Base-by-base conservation (phyloP, 2,888 invertebrate genomes). In the Pterostichus madidus region DNA sequence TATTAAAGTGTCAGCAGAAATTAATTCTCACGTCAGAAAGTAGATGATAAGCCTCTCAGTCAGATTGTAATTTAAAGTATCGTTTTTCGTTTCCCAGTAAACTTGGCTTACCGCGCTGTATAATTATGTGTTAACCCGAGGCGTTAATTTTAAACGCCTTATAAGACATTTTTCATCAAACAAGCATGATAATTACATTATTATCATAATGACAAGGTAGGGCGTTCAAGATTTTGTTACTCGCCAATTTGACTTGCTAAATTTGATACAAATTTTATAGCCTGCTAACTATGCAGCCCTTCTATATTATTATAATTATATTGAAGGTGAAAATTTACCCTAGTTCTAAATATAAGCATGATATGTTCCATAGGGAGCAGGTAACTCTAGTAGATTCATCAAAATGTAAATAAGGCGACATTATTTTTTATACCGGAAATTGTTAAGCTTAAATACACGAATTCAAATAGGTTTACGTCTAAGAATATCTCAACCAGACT, bases 181-280 rank as follows among this genome's bases (percentile, higher is more conserved):
- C 52, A 52, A 75, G 75, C 52, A 75, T 75, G 39, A 75, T 75
- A 75, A 75, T 75, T 75, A 52, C 52, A 75, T 75, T 75, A 75
- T 75, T 75, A 75, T 75, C 49, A 75, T 75, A 75, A 75, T 75
- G 24, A 52, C 52, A 52, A 75, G 49, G 75, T 52, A 52, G 32
- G 24, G 75, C n/a, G 73, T 31, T 35, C 39, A 13, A 64, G 39
- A 75, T 75, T 24, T 75, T 49, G 73, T 44, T 71, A 61, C 64
- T 64, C 39, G 68, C 68, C 68, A 71, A 71, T 71, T 71, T 71
- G 68, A 71, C 68, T 71, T 71, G 68, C 68, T 71, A 71, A 71
- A 71, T 71, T 71, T 71, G 24, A 71, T 71, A 71, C 15, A 39
- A 64, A 64, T 64, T 64, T 64, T 35, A 64, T 64, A 35, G 39